Conservation (phyloP, 2,113 vertebrate genomes). For the Ellobius talpinus region DNA sequence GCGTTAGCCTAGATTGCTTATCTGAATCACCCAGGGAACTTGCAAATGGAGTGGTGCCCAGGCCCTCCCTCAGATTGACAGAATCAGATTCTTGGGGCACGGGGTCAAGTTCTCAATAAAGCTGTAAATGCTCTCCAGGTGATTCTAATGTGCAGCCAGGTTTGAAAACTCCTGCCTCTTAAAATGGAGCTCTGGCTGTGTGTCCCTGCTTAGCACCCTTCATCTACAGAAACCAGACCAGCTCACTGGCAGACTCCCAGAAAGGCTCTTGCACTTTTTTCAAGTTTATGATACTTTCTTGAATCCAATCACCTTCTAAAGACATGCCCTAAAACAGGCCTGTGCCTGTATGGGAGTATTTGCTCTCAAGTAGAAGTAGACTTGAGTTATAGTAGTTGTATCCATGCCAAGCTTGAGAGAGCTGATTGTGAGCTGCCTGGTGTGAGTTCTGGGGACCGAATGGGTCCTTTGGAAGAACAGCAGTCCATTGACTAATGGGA, state of each 20-base stretch:
- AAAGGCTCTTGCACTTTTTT: not conserved
- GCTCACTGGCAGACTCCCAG: not conserved
- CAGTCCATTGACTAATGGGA: no score
- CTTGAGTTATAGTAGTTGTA: not conserved
- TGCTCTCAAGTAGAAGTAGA: no score
- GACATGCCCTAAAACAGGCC: not conserved
- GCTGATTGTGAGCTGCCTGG: not conserved
- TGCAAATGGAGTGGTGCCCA: constrained; percentile 36
- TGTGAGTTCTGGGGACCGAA: not conserved
- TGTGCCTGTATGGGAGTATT: fast-evolving
- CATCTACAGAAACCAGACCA: not conserved
- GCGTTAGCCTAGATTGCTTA: not conserved
- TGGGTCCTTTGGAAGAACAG: not conserved
- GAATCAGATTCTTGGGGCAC: not conserved
- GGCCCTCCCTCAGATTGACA: not conserved
- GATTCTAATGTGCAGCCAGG: not conserved
- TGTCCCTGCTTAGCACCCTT: not conserved
- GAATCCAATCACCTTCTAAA: not conserved
- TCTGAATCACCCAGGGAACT: constrained; percentile 27
- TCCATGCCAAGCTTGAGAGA: not conserved
- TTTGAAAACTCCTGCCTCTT: constrained; percentile 31
- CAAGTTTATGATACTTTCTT: not conserved
- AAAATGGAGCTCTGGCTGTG: not conserved
- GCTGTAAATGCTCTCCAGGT: constrained; percentile 1
- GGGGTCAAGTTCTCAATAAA: not conserved